Evolutionary conservation across 2,113 vertebrate genomes (phyloP), one percentile per base, ranked within the genome.

Genomic region (Aphyosemion australe): DNA sequence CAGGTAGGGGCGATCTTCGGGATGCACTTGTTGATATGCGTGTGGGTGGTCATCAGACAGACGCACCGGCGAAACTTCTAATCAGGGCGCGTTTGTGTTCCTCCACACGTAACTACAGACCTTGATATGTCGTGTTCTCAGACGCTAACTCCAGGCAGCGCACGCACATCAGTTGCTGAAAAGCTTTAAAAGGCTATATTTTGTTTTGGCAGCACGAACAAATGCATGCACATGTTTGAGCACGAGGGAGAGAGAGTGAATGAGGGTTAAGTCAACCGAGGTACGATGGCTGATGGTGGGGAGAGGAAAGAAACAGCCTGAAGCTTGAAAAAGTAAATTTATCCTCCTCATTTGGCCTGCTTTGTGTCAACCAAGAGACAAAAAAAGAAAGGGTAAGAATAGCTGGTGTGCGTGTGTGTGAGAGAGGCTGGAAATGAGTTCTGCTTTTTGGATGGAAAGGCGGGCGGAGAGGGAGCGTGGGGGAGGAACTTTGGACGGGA

Each of bases 401-500:
- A 72, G 26, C 61, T 20, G 51, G 61, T 51, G 49, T 52, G 64
- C 18, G 67, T 64, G 64, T 26, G 67, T 64, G 18, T 58, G 64
- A 59, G 61, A 80, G 55, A 60, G 86, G 55, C 62, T 69, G 85
- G 53, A 74, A 84, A 81, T 62, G 49, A 86, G 73, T 60, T 74
- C 61, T 66, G 79, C 77, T 88, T 74, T 69, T 80, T 71, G 84
- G 80, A 84, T 75, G 58, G 70, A 66, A 73, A 76, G 69, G 60
- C 19, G 72, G 60, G 72, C 63, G 67, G 82, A 43, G 56, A 69
- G 79, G 59, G 71, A 82, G 72, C 53, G 78, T 50, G 80, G 77
- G 87, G 88, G 89, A 86, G 88, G 89, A 88, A 81, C 90, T 89
- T 81, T 90, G 90, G 85, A 85, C 77, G 61, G 71, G 84, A 82